Conservation (phyloP, 2,113 vertebrate species). For the Lanius ludovicianus region DNA sequence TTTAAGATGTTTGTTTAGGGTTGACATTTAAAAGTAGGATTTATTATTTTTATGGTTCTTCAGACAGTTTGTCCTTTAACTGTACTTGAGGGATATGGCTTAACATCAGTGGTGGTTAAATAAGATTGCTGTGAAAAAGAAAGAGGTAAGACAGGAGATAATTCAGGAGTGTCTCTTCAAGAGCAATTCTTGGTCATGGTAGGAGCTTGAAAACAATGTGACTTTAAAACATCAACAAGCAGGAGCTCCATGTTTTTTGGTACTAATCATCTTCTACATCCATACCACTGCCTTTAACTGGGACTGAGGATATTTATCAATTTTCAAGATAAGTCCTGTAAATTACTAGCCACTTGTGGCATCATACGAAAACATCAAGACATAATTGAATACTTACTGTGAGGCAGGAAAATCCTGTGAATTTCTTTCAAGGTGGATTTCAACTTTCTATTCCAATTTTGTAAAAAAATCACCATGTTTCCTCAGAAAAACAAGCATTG, state of each 20-base stretch:
- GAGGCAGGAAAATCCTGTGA: neutral
- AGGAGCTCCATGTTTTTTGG: neutral
- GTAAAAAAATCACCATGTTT: neutral
- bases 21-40: constrained; percentile 42
- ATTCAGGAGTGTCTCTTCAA: neutral
- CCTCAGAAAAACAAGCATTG: neutral
- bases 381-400: neutral
- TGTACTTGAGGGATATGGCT: neutral
- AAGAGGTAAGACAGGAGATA: neutral
- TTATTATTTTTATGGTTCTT: constrained; percentile 23
- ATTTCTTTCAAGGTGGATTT: neutral
- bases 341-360: neutral
- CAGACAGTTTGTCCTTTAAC: constrained; percentile 31
- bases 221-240: neutral
- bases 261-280: neutral
- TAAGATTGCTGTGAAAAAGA: neutral
- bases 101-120: neutral
- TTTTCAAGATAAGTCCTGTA: neutral
- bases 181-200: neutral
- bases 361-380: neutral
- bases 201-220: neutral
- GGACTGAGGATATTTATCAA: neutral
- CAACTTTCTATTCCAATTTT: neutral
- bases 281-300: neutral
- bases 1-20: neutral